A percentile compares a stretch with the other conserved stretches of the same genome.
Evolutionary conservation across 2,113 vertebrate genomes (phyloP).

Genomic region (Patagioenas fasciata): DNA sequence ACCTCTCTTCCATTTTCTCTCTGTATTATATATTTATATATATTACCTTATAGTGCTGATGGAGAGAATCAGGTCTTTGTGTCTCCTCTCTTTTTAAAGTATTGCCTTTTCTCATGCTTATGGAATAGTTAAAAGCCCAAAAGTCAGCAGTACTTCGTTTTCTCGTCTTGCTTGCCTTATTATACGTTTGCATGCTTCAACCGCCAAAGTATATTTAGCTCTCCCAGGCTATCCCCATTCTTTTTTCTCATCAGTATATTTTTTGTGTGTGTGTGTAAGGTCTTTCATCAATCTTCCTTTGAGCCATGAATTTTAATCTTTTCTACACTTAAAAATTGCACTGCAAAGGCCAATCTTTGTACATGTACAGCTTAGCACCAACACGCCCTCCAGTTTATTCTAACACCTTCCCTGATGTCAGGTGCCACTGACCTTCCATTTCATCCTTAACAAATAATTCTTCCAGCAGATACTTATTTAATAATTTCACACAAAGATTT

Average conservation of each 20-base stretch:
- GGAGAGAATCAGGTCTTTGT: neutral
- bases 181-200: neutral
- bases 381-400: neutral
- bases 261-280: neutral
- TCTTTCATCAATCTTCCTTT: neutral
- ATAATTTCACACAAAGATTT: neutral
- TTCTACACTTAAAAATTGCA: neutral
- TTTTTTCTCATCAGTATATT: neutral
- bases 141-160: neutral
- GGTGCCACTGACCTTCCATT: neutral
- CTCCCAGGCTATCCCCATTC: neutral
- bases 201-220: neutral
- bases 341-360: neutral
- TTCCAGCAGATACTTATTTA: neutral
- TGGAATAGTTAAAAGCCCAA: neutral
- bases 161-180: neutral
- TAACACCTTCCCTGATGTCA: neutral
- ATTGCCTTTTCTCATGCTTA: neutral
- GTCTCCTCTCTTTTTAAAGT: neutral
- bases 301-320: neutral
- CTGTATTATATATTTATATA: neutral
- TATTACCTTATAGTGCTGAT: neutral
- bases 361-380: neutral
- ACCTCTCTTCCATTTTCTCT: neutral
- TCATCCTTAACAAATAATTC: neutral